Conservation (phyloP, 2,113 vertebrate genomes). For the Murina feae region DNA sequence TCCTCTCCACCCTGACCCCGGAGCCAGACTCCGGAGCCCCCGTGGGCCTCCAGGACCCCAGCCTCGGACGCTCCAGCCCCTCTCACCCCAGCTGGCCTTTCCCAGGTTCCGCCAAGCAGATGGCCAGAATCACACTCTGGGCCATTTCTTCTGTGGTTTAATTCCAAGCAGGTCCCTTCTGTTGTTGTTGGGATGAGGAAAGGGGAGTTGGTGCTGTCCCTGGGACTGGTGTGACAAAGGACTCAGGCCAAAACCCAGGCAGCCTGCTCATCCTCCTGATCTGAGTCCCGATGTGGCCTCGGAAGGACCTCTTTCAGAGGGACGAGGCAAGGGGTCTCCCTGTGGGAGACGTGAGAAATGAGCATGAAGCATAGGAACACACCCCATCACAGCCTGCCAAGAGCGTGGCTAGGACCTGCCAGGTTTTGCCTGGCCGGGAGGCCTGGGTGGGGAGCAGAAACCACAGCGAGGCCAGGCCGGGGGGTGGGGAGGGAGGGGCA, state of each 20-base stretch:
- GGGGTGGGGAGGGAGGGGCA: not conserved
- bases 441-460: not conserved
- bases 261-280: fast-evolving
- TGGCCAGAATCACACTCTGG: not conserved
- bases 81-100: not conserved
- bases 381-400: not conserved
- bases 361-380: not conserved
- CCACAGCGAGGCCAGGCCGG: not conserved
- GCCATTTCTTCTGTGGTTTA: not conserved
- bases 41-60: not conserved
- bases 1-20: not conserved
- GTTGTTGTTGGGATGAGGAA: not conserved
- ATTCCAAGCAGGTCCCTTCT: not conserved
- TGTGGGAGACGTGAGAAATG: not conserved
- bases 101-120: not conserved
- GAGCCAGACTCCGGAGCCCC: not conserved
- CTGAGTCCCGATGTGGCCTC: not conserved
- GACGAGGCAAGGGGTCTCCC: not conserved
- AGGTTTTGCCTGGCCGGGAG: not conserved
- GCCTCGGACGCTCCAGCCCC: not conserved
- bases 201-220: not conserved
- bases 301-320: not conserved
- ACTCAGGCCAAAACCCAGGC: not conserved
- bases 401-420: not conserved
- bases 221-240: not conserved